A percentile compares a stretch with the other conserved stretches of the same genome.
Evolutionary conservation across 2,113 vertebrate species (phyloP).

Genomic region (Rissa tridactyla): DNA sequence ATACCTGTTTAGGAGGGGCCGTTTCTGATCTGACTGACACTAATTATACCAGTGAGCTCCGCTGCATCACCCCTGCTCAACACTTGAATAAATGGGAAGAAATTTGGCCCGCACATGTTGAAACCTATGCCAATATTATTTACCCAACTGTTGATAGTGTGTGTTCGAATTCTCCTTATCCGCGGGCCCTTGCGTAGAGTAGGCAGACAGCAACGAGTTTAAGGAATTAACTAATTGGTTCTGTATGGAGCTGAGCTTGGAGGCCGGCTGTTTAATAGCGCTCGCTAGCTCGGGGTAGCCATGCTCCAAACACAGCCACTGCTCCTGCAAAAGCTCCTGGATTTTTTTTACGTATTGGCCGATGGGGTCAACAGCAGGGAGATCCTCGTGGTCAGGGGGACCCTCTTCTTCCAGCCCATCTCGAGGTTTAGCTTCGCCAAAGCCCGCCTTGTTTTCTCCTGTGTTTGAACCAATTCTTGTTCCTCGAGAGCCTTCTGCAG

Average conservation of each 20-base stretch:
- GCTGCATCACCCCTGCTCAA: not conserved
- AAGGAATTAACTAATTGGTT: conserved; percentile 94
- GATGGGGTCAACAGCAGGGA: conserved; percentile 79
- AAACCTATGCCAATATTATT: conserved; percentile 37
- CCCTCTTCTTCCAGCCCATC: conserved; percentile 20
- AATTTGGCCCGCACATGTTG: accelerated
- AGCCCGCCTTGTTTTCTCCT: not conserved
- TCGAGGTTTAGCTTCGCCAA: not conserved
- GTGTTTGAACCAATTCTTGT: not conserved
- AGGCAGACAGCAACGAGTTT: conserved; percentile 91
- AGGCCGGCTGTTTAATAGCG: conserved; percentile 83
- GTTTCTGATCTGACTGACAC: not conserved
- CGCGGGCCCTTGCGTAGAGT: conserved; percentile 77
- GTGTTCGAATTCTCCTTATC: conserved; percentile 64
- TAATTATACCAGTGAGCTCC: not conserved
- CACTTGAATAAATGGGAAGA: not conserved
- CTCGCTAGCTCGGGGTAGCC: conserved; percentile 84
- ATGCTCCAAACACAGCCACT: conserved; percentile 92
- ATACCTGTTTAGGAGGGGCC: not conserved
- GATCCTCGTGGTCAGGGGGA: not conserved
- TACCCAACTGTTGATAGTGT: conserved; percentile 69
- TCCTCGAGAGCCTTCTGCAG: not conserved
- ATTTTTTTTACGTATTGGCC: conserved; percentile 93
- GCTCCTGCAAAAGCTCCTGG: conserved; percentile 93
- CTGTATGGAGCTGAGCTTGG: conserved; percentile 97